These are phyloP conservation scores for Hypotaenidia philippensis DNA, from an alignment of 2,797 vertebrate genomes.

Conservation along the genomic window DNA sequence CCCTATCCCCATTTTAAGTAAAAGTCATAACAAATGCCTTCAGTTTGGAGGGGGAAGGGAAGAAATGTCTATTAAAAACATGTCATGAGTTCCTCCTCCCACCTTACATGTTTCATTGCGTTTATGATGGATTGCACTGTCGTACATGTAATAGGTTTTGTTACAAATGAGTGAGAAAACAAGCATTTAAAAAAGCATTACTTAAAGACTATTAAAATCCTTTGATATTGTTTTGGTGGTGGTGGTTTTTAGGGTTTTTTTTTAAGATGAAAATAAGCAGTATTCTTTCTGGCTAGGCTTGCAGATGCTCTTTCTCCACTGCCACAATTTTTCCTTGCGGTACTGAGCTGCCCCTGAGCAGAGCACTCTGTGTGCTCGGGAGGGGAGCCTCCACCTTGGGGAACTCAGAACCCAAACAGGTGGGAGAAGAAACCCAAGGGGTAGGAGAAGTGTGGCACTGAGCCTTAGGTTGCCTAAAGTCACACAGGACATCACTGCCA, in stretches of 20 bases:
- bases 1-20: conserved; percentile 7
- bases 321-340: neutral
- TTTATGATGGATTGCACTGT: conserved; percentile 61
- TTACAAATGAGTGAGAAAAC: conserved; percentile 72
- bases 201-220: conserved; percentile 59
- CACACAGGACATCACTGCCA: neutral
- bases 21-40: conserved; percentile 44
- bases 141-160: conserved; percentile 51
- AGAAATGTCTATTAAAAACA: conserved; percentile 59
- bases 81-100: conserved; percentile 50
- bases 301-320: neutral
- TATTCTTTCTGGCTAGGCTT: neutral
- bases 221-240: neutral
- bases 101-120: conserved; percentile 53
- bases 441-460: neutral
- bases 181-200: conserved; percentile 66
- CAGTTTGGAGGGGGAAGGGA: conserved; percentile 25
- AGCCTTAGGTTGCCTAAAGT: accelerated
- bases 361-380: accelerated
- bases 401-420: neutral
- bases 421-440: neutral
- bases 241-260: neutral
- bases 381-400: neutral
- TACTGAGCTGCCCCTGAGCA: neutral
- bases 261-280: neutral